phyloP scores from a whole-genome alignment of 1,140 invertebrate genomes.

The Aphaenogaster floridana region DNA sequence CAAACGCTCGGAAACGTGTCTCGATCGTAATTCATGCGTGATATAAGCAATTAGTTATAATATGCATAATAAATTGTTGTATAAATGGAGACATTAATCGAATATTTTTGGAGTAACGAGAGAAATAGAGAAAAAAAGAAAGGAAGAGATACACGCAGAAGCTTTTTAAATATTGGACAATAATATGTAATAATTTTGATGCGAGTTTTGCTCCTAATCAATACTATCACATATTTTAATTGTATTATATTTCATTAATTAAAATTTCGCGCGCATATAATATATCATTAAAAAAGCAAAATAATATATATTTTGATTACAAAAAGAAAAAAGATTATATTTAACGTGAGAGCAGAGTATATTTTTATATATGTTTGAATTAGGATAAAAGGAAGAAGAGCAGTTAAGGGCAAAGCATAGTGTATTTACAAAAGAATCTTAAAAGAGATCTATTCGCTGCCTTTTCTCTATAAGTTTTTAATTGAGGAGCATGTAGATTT shows the following conservation, averaged over 20 bases:
- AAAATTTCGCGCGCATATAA: background rate
- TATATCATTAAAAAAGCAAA: background rate
- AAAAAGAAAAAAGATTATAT: background rate
- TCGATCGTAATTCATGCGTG: background rate
- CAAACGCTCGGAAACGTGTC: constrained; percentile 23
- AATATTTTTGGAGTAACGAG: background rate
- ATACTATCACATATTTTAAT: background rate
- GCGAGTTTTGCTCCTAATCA: background rate
- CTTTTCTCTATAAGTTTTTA: background rate
- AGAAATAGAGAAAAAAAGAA: background rate
- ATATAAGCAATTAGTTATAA: background rate
- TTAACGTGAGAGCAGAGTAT: background rate
- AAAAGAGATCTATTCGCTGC: background rate
- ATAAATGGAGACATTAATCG: background rate
- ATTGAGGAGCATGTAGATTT: background rate
- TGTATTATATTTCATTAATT: background rate
- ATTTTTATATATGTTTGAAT: background rate
- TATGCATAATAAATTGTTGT: background rate
- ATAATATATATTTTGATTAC: constrained; percentile 6
- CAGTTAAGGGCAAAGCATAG: too few relatives aligned
- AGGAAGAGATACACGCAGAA: background rate
- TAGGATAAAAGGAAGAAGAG: background rate
- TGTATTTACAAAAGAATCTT: background rate
- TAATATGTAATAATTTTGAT: background rate
- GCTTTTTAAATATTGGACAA: background rate